Evolutionary conservation across 2,888 invertebrate genomes (phyloP), one percentile per base, ranked within the genome.

Genomic region (Helobdella robusta): DNA sequence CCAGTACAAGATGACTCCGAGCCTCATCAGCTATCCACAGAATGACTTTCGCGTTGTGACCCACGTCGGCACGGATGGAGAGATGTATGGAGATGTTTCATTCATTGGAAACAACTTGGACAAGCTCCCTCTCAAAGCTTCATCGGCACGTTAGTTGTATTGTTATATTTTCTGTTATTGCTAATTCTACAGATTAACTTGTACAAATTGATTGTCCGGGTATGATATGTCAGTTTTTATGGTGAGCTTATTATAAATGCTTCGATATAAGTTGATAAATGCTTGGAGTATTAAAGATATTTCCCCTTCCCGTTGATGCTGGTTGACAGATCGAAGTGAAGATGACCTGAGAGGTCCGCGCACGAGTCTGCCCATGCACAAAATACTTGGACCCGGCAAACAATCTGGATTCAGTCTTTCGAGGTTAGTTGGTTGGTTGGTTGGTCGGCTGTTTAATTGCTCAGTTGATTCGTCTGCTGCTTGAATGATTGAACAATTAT

Each of bases 41-140:
- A 93, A 92, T 46, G 95, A 97, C 78, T 85, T 97, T 25, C 90
- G 93, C 75, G 98, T 98, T 78, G 97, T 93, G 0, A 86, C 86
- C 8, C 98, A 98, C 78, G 91, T 98, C 15, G 97, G 97, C 0
- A 83, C 93, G 52, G 97, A 98, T 79, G 97, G 97, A 0, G 91
- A 92, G 34, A 90, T 90, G 76, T 98, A 98, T 79, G 97, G 97
- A 1, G 93, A 98, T 79, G 86, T 98, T 2, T 54, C 70, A 1
- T 77, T 87, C 73, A 81, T 87, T 20, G 85, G 85, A 1, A 85
- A 85, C 67, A 76, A 79, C 71, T 77, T 78, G 68, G 74, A 75
- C 69, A 77, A 80, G 69, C 75, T 91, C 67, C 92, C 92, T 35
- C 85, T 89, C 35, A 91, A 92, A 81, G 85, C 91, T 1, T 46